phyloP scores from a whole-genome alignment of 1,140 invertebrate species.

The Trinorchestia longiramus region DNA sequence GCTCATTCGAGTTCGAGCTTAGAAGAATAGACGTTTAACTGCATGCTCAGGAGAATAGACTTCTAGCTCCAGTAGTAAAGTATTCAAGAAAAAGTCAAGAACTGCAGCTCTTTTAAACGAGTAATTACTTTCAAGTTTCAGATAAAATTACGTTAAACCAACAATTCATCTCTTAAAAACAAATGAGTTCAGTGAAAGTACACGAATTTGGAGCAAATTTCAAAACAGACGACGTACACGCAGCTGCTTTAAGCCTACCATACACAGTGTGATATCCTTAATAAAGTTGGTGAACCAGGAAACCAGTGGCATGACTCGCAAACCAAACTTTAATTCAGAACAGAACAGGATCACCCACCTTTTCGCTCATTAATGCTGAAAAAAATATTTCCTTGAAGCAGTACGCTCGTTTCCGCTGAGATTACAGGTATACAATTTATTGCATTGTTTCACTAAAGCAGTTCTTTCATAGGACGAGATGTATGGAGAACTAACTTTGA shows the following conservation, averaged over 20 bases:
- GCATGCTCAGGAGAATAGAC: background rate
- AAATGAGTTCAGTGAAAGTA: too few relatives aligned
- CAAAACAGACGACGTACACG: background rate
- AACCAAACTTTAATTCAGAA: background rate
- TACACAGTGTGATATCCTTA: background rate
- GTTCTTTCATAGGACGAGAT: background rate
- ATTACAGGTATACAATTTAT: too few relatives aligned
- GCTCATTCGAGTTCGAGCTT: background rate
- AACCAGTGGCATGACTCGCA: background rate
- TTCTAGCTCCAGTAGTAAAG: background rate
- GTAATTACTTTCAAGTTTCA: background rate
- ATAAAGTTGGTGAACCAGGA: background rate
- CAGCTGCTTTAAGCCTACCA: background rate
- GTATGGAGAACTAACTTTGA: too few relatives aligned
- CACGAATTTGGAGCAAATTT: background rate
- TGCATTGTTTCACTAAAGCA: too few relatives aligned
- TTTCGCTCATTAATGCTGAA: background rate
- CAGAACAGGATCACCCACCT: background rate
- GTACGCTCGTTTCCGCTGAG: too few relatives aligned
- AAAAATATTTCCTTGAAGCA: background rate
- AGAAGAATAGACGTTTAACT: background rate
- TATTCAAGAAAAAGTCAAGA: background rate
- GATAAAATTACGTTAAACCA: too few relatives aligned
- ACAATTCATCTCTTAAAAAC: too few relatives aligned
- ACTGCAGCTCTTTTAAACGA: background rate